Evolutionary conservation across 2,797 vertebrate genomes (phyloP), one percentile per base, ranked within the genome.

Genomic region (Salarias fasciatus): DNA sequence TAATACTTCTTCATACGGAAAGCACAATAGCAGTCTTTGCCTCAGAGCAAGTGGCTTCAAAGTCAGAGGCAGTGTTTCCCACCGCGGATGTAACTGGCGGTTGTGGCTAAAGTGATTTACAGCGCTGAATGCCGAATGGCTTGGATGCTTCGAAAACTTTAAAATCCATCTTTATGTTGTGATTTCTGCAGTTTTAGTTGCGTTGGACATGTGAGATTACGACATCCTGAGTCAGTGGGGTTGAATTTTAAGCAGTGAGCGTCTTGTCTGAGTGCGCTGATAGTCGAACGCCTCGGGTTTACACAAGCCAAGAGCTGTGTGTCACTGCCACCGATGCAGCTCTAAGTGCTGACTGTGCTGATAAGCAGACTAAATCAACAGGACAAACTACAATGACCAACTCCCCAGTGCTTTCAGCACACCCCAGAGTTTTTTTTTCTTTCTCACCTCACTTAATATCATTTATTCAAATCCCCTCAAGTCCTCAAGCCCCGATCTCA

Each of bases 221-320:
- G 7, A 5, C 46, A 41, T 55, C 30, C 30, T 54, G 2, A 2
- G 15, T 30, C 63, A 59, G 37, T 36, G 29, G 3, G 9, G 3
- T 7, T 48, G 30, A 59, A 48, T 53, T 8, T 53, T 51, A 53
- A 69, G 53, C 45, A 37, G 7, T 44, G 11, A 53, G 11, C 18
- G 9, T 53, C 9, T 12, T 50, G n/a, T 42, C 15, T 37, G 8
- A 30, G 11, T 61, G 29, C 49, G 33, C 35, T 9, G 6, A 1
- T 33, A 35, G 33, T 35, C 9, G 33, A 9, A 35, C 6, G 9
- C 6, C 33, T 35, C 33, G 9, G 33, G 15, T 8, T 53, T 35
- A 18, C 6, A 0, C n/a, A 5, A 14, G 24, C 30, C 11, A 5
- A 31, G 11, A 66, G 35, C 5, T 2, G 13, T 41, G 10, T 51